These are phyloP conservation scores for Tenthredo amoena DNA, from an alignment of 2,888 invertebrate genomes.

Conservation along the genomic window DNA sequence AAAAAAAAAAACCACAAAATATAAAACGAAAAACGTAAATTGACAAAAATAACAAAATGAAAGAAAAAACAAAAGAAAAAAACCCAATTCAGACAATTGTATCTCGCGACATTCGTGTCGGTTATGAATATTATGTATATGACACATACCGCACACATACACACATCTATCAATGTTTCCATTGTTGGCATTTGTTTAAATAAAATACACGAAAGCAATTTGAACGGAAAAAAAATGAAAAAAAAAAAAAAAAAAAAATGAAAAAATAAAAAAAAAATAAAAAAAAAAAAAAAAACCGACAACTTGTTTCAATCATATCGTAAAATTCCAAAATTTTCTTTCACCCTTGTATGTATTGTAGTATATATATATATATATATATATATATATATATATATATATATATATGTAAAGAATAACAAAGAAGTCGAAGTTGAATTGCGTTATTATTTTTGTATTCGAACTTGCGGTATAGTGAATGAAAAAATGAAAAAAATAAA, in stretches of 20 bases:
- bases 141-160: constrained; percentile 57
- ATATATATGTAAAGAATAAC: not conserved
- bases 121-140: constrained; percentile 50
- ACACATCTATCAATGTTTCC: constrained; percentile 72
- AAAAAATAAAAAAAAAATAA: not conserved
- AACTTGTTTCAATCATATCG: not conserved
- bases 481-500: not conserved
- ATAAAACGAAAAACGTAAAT: no score
- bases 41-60: not conserved
- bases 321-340: not conserved
- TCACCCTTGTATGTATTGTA: no score
- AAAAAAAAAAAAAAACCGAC: not conserved
- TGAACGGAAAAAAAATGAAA: not conserved
- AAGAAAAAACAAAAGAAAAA: constrained; percentile 28
- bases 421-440: not conserved
- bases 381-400: not conserved
- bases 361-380: not conserved
- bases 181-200: constrained; percentile 75
- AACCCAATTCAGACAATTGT: constrained; percentile 15
- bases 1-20: not conserved
- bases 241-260: constrained; percentile 12
- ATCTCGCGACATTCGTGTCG: constrained; percentile 54
- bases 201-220: constrained; percentile 71
- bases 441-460: not conserved
- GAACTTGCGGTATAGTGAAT: not conserved